Percentiles rank a stretch among this genome's conserved stretches.
Conservation (phyloP, 2,888 invertebrate genomes). For the Apomyelois bistriatella region DNA sequence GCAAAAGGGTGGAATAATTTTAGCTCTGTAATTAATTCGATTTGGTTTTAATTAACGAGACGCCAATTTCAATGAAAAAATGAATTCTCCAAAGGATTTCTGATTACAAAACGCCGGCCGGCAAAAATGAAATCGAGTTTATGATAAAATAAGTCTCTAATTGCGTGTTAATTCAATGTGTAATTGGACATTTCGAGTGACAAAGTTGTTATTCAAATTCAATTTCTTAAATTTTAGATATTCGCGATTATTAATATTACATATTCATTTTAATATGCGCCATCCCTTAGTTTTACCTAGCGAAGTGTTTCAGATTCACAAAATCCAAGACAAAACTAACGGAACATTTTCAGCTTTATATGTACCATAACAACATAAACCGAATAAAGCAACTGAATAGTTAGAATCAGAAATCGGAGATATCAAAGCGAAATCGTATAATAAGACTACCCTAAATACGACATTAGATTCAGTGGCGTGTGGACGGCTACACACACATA, state of each 20-base stretch:
- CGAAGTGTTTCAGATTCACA: no score
- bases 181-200: neutral
- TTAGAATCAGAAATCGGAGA: neutral
- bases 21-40: slow-evolving; percentile 67
- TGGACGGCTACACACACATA: slow-evolving; percentile 20
- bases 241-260: no score
- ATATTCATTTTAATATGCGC: no score
- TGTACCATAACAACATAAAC: no score
- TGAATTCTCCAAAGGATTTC: slow-evolving; percentile 64
- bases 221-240: no score
- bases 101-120: slow-evolving; percentile 55
- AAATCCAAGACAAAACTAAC: no score
- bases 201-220: neutral
- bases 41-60: slow-evolving; percentile 72
- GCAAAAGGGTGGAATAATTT: slow-evolving; percentile 59
- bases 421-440: slow-evolving; percentile 33
- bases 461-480: slow-evolving; percentile 64
- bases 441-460: slow-evolving; percentile 66
- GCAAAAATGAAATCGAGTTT: slow-evolving; percentile 38
- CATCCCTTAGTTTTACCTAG: no score
- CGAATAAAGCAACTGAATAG: no score
- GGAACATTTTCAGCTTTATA: no score
- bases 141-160: slow-evolving; percentile 25
- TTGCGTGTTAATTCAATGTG: slow-evolving; percentile 4
- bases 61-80: slow-evolving; percentile 66